Base-by-base conservation (phyloP, 2,797 vertebrate species). In the Rhyacichthys aspro region DNA sequence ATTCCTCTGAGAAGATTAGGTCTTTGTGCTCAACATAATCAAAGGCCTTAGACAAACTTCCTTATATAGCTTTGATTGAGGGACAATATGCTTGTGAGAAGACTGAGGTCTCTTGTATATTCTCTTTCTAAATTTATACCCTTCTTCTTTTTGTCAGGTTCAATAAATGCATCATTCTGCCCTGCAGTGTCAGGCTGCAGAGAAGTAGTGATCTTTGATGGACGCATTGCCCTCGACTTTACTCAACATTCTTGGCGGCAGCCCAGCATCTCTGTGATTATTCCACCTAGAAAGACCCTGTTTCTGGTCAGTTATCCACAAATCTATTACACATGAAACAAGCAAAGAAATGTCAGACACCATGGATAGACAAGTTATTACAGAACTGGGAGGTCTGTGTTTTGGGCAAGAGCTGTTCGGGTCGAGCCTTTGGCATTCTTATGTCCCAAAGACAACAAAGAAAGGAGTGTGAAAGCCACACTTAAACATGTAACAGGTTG, bases 141-240 rank as follows among this genome's bases (percentile, higher is more conserved):
- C 34, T 36, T 8, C 9, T 57, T 11, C 43, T 63, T 42, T 63
- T 19, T 54, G 64, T 9, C 78, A 98, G 97, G 96, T 58, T 79
- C 84, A 38, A 86, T 96, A 71, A 94, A 52, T 17, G 95, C 94
- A 46, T 92, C 92, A 0, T 98, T 96, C 87, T 98, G 96, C 74
- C 96, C 96, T 8, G 91, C 91, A 9, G 70, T 85, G 32, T 94
- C 93, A 38, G 96, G 97, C 72, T 98, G 96, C 87, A 91, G 87
- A 71, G 89, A 91, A 55, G 91, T 93, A 42, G 91, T 97, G 63
- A 75, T 93, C 3, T 79, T 90, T 2, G 87, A 90, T 36, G 90
- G 85, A n/a, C 91, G 84, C 53, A 92, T 94, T 55, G 91, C 92
- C 47, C 87, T 98, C 11, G 91, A 95, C 36, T 79, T 92, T 38